Conservation (phyloP, 2,888 invertebrate genomes). For the Agonopterix subpropinquella region DNA sequence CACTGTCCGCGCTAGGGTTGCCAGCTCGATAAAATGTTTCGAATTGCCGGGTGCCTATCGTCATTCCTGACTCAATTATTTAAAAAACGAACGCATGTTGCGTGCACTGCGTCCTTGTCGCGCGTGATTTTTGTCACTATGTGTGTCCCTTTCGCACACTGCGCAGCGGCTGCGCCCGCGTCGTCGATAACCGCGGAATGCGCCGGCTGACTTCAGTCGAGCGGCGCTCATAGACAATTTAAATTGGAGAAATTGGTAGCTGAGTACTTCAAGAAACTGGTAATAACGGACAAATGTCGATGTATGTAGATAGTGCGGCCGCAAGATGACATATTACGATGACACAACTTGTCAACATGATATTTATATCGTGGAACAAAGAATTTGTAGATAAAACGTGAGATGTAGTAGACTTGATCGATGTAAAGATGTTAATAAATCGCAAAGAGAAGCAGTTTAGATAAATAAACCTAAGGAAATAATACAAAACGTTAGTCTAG, state of each 20-base stretch:
- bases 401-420: too few relatives aligned
- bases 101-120: conserved; percentile 45
- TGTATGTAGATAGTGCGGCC: conserved; percentile 18
- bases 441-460: too few relatives aligned
- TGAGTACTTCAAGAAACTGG: conserved; percentile 47
- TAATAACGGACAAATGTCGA: conserved; percentile 46
- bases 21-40: conserved; percentile 63
- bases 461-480: too few relatives aligned
- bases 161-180: conserved; percentile 53
- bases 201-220: conserved; percentile 71
- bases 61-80: conserved; percentile 71
- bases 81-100: conserved; percentile 64
- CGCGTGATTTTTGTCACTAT: conserved; percentile 38
- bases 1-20: conserved; percentile 60
- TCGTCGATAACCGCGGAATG: conserved; percentile 68
- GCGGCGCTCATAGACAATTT: conserved; percentile 71
- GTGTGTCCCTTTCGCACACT: conserved; percentile 36
- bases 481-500: too few relatives aligned
- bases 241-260: conserved; percentile 71
- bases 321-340: conserved; percentile 9
- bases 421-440: too few relatives aligned
- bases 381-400: neutral
- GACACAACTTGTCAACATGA: conserved; percentile 16
- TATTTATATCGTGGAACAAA: conserved; percentile 7
- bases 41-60: conserved; percentile 67